These are phyloP conservation scores for Dicyrtoma fusca DNA, from an alignment of 2,888 invertebrate genomes.

Conservation along the genomic window DNA sequence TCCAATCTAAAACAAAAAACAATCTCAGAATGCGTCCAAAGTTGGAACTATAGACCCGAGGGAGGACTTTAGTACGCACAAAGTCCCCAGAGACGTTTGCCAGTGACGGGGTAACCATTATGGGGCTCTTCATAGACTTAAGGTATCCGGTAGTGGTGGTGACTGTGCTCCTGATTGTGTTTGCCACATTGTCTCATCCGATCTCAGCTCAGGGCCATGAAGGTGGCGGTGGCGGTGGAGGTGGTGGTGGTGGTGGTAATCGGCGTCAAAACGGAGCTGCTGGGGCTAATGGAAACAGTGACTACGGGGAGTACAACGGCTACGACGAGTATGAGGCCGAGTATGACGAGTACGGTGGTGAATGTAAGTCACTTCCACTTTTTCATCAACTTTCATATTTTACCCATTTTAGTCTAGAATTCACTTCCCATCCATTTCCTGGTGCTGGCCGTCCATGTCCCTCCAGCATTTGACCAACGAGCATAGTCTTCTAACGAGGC, in stretches of 20 bases:
- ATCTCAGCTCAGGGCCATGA: slow-evolving; percentile 51
- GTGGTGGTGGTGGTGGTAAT: slow-evolving; percentile 32
- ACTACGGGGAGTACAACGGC: slow-evolving; percentile 52
- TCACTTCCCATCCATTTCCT: no score
- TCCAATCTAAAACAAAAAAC: no score
- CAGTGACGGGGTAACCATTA: slow-evolving; percentile 14
- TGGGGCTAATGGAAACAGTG: slow-evolving; percentile 43
- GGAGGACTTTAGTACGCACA: not conserved
- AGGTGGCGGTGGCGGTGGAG: slow-evolving; percentile 32
- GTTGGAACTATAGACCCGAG: no score
- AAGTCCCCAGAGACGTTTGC: not conserved
- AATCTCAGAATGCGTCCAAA: no score
- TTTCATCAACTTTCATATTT: not conserved
- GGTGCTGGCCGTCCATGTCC: no score
- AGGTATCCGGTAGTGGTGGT: not conserved
- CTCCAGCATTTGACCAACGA: no score
- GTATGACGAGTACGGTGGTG: slow-evolving; percentile 42
- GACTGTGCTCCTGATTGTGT: slow-evolving; percentile 19
- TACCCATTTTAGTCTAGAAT: no score
- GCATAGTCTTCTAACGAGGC: no score
- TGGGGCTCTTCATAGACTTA: slow-evolving; percentile 8
- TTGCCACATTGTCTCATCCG: slow-evolving; percentile 43
- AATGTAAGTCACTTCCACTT: no score
- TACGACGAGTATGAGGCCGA: slow-evolving; percentile 55
- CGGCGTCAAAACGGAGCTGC: slow-evolving; percentile 26